These are phyloP conservation scores for Heptranchias perlo DNA, from an alignment of 2,113 vertebrate genomes.

Conservation along the genomic window DNA sequence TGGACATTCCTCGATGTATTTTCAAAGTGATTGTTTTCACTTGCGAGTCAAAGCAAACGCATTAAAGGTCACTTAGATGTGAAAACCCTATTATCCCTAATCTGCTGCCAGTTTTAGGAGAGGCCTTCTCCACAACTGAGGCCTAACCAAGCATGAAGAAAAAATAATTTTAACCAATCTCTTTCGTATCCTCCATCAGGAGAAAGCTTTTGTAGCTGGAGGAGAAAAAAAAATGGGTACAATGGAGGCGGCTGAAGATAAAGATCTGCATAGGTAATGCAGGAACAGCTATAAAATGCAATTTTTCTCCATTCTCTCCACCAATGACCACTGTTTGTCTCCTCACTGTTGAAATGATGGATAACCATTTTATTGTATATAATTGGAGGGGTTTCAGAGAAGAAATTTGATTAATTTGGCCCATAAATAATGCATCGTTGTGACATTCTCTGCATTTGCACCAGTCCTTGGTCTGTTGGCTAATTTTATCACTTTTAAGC, in stretches of 20 bases:
- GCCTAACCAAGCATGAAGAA: constrained; percentile 32
- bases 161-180: constrained; percentile 38
- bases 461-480: neutral
- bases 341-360: neutral
- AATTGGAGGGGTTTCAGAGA: neutral
- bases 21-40: constrained; percentile 34
- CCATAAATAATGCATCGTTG: neutral
- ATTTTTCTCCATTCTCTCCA: constrained; percentile 6
- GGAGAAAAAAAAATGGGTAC: constrained; percentile 26
- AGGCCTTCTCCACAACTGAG: constrained; percentile 24
- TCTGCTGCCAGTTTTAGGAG: constrained; percentile 33
- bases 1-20: constrained; percentile 27
- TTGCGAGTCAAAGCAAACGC: constrained; percentile 34
- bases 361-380: constrained; percentile 30
- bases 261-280: constrained; percentile 30
- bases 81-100: constrained; percentile 34
- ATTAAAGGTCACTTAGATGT: constrained; percentile 37
- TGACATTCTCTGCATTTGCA: neutral
- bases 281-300: constrained; percentile 2
- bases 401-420: constrained; percentile 19
- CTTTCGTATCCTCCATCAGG: constrained; percentile 17
- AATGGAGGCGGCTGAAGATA: constrained; percentile 29
- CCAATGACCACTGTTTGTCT: neutral
- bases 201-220: constrained; percentile 33
- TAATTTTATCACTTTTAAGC: neutral